phyloP scores from a whole-genome alignment of 2,113 vertebrate genomes.

The Corapipo altera region DNA sequence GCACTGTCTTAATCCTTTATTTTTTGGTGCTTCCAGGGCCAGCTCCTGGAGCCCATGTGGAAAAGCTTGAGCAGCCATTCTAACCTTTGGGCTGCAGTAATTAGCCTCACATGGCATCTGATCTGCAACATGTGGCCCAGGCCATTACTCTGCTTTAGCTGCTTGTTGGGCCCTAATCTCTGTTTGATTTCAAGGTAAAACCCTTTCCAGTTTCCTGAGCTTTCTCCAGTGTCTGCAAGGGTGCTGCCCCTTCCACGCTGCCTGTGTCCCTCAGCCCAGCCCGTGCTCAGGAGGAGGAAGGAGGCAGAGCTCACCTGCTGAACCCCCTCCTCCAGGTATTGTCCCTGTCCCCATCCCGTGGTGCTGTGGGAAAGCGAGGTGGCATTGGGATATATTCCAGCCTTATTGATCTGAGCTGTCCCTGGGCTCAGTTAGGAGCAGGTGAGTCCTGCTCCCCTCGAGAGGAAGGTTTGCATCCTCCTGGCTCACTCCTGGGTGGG shows the following conservation, averaged over 20 bases:
- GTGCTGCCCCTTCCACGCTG: not conserved
- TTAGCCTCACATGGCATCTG: slow-evolving; percentile 25
- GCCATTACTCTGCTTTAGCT: not conserved
- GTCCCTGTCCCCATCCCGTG: not conserved
- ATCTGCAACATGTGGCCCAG: not conserved
- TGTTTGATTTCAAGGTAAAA: slow-evolving; percentile 57
- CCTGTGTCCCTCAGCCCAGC: not conserved
- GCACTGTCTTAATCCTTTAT: not conserved
- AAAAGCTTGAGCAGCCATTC: slow-evolving; percentile 39
- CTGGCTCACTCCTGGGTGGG: not conserved
- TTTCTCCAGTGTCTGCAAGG: slow-evolving; percentile 6
- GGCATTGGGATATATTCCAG: fast-evolving
- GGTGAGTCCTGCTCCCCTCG: not conserved
- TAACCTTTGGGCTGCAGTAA: slow-evolving; percentile 41
- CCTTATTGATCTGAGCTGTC: not conserved
- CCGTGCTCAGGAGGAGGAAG: not conserved
- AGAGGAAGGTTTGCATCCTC: not conserved
- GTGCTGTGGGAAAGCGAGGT: not conserved
- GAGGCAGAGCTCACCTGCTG: not conserved
- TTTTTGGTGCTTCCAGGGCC: not conserved
- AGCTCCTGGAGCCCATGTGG: not conserved
- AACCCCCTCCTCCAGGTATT: not conserved
- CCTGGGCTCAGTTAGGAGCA: fast-evolving
- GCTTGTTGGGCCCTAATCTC: slow-evolving; percentile 59
- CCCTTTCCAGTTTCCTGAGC: slow-evolving; percentile 37